phyloP scores from a whole-genome alignment of 2,888 invertebrate genomes.

The Caenorhabditis sp. region DNA sequence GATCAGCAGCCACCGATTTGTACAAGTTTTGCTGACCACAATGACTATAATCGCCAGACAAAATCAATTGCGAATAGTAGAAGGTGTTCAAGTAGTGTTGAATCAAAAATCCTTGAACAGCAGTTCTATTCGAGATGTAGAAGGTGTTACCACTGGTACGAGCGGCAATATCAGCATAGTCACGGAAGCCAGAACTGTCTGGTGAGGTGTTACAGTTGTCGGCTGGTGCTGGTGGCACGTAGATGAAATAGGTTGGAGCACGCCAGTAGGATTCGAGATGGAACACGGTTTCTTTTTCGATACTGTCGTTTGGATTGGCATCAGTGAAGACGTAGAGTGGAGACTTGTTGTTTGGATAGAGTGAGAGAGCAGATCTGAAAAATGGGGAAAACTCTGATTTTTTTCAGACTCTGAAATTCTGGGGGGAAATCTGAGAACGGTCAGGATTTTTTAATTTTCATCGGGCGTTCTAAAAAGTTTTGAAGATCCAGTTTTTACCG shows the following conservation, averaged over 20 bases:
- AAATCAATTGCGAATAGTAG: constrained; percentile 52
- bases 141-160: constrained; percentile 38
- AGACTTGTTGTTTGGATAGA: constrained; percentile 47
- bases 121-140: constrained; percentile 29
- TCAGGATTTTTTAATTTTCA: background rate
- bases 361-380: constrained; percentile 43
- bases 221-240: constrained; percentile 39
- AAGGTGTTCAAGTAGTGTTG: constrained; percentile 48
- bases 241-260: constrained; percentile 56
- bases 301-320: constrained; percentile 53
- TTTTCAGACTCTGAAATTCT: background rate
- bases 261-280: constrained; percentile 53
- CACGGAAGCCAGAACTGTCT: constrained; percentile 45
- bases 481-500: no score
- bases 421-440: background rate
- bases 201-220: constrained; percentile 36
- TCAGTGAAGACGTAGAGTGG: constrained; percentile 62
- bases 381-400: no score
- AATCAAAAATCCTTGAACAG: constrained; percentile 32
- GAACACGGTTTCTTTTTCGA: constrained; percentile 47
- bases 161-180: constrained; percentile 41
- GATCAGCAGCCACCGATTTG: constrained; percentile 43
- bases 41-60: constrained; percentile 47
- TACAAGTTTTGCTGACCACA: constrained; percentile 43
- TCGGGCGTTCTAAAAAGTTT: constrained; percentile 8